Evolutionary conservation across 1,140 invertebrate species (phyloP).

Genomic region (Brachionus koreanus): DNA sequence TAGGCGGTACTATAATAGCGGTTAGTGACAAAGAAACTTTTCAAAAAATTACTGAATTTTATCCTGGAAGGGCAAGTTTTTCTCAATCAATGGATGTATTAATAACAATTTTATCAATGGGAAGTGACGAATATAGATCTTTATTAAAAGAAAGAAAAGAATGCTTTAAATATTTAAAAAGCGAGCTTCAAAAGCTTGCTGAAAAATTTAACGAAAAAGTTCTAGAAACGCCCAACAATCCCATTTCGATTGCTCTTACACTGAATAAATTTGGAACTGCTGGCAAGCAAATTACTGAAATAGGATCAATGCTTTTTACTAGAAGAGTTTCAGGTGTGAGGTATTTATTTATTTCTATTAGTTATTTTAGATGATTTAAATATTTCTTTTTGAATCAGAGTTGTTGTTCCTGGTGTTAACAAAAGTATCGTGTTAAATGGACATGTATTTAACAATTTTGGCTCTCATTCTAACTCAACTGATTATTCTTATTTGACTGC

Average conservation of each 20-base stretch:
- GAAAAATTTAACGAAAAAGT: constrained; percentile 64
- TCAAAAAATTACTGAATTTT: constrained; percentile 34
- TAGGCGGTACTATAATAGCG: constrained; percentile 76
- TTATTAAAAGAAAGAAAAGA: constrained; percentile 35
- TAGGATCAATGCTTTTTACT: constrained; percentile 71
- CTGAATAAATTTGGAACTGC: constrained; percentile 6
- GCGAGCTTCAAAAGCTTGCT: constrained; percentile 64
- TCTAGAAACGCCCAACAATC: constrained; percentile 67
- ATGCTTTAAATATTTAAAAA: constrained; percentile 63
- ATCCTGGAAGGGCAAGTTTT: constrained; percentile 68
- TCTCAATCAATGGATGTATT: constrained; percentile 73
- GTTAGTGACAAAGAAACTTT: constrained; percentile 67
- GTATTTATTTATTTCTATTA: constrained; percentile 46
- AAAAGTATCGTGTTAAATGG: constrained; percentile 47
- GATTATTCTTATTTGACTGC: constrained; percentile 68
- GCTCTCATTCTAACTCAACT: constrained; percentile 66
- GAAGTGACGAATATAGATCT: constrained; percentile 50
- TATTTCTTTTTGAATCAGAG: constrained; percentile 48
- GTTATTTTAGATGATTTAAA: not conserved
- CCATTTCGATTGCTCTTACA: constrained; percentile 67
- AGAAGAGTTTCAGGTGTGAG: constrained; percentile 69
- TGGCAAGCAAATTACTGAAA: constrained; percentile 55
- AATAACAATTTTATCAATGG: constrained; percentile 74
- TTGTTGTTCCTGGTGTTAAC: constrained; percentile 48
- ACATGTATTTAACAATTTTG: constrained; percentile 64